These are phyloP conservation scores for Zele albiditarsus DNA, from an alignment of 2,888 invertebrate genomes.

Conservation along the genomic window DNA sequence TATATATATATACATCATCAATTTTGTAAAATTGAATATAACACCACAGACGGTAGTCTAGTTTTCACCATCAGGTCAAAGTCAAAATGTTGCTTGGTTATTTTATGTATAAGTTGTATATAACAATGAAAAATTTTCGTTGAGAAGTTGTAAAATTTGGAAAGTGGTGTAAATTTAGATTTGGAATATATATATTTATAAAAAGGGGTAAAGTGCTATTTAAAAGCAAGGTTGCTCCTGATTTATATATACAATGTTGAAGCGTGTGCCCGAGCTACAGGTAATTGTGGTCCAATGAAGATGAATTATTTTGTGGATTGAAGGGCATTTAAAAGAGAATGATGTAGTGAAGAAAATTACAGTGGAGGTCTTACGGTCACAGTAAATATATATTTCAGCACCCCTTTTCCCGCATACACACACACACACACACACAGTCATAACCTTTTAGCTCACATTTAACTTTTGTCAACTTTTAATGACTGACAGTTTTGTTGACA, in stretches of 20 bases:
- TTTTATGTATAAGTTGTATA: not conserved
- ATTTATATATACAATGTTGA: not conserved
- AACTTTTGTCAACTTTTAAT: not conserved
- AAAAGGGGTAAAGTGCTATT: slow-evolving; percentile 38
- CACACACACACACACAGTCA: too few species aligned
- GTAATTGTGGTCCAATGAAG: slow-evolving; percentile 65
- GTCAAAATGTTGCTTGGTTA: slow-evolving; percentile 19
- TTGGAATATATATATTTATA: slow-evolving; percentile 20
- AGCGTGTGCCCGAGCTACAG: slow-evolving; percentile 45
- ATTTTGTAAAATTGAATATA: slow-evolving; percentile 3
- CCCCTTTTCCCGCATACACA: not conserved
- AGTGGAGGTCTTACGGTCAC: slow-evolving; percentile 18
- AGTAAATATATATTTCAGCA: not conserved
- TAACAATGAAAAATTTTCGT: not conserved
- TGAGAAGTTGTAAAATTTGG: slow-evolving; percentile 44
- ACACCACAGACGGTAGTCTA: slow-evolving; percentile 53
- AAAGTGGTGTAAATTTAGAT: slow-evolving; percentile 34
- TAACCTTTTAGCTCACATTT: too few species aligned
- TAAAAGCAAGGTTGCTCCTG: slow-evolving; percentile 14
- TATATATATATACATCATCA: not conserved
- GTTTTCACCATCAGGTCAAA: slow-evolving; percentile 44
- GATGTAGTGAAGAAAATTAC: slow-evolving; percentile 12
- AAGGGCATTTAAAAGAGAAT: slow-evolving; percentile 46
- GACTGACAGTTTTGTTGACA: not conserved
- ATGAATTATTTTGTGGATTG: slow-evolving; percentile 60